Evolutionary conservation across 2,888 invertebrate genomes (phyloP).

Genomic region (Agonopterix alstromeriana): DNA sequence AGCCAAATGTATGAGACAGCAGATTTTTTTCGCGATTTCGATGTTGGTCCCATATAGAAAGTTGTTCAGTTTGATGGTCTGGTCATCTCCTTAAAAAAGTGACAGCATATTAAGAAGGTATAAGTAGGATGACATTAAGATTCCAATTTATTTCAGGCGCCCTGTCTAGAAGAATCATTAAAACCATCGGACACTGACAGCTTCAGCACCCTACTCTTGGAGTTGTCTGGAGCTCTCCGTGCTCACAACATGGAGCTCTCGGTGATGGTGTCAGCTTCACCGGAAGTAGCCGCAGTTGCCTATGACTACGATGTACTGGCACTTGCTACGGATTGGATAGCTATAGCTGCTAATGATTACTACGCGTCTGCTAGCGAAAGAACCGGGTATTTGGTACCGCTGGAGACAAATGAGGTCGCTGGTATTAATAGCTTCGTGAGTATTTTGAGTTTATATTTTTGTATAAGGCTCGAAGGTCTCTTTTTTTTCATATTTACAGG

Average conservation of each 20-base stretch:
- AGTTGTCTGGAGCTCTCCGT: conserved; percentile 79
- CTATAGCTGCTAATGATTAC: conserved; percentile 89
- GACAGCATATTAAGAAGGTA: too few relatives aligned
- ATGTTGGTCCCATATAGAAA: too few relatives aligned
- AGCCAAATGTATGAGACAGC: too few relatives aligned
- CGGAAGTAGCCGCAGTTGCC: conserved; percentile 82
- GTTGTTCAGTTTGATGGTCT: too few relatives aligned
- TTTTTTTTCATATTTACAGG: too few relatives aligned
- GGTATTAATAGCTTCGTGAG: conserved; percentile 83
- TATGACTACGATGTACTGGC: conserved; percentile 83
- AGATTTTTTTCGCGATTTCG: too few relatives aligned
- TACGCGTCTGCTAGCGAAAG: conserved; percentile 85
- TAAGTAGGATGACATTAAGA: too few relatives aligned
- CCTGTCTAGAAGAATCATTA: conserved; percentile 59
- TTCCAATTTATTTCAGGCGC: conserved; percentile 54
- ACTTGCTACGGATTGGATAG: conserved; percentile 85
- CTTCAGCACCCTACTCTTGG: conserved; percentile 80
- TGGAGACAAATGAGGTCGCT: conserved; percentile 79
- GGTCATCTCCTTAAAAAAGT: too few relatives aligned
- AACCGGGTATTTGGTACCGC: conserved; percentile 85
- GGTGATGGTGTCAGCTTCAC: conserved; percentile 83
- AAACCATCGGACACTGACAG: conserved; percentile 79
- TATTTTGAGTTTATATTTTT: conserved; percentile 11
- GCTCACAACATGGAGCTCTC: conserved; percentile 80
- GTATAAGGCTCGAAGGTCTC: too few relatives aligned